A percentile compares a stretch with the other conserved stretches of the same genome.
Conservation (phyloP, 2,113 vertebrate genomes). For the Reinhardtius hippoglossoides region DNA sequence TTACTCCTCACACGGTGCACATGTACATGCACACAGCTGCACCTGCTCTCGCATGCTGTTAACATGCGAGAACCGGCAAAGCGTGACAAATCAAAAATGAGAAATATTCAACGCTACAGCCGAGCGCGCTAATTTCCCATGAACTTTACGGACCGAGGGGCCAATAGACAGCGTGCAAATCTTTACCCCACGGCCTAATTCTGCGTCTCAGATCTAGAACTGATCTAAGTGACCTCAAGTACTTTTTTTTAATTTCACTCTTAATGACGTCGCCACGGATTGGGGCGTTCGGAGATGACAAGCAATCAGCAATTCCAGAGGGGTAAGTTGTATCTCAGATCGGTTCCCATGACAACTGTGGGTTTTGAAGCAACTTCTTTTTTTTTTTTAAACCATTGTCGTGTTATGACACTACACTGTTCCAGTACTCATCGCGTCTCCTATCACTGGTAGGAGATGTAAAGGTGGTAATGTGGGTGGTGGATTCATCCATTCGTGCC, state of each 20-base stretch:
- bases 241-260: slow-evolving; percentile 6
- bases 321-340: slow-evolving; percentile 48
- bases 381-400: slow-evolving; percentile 21
- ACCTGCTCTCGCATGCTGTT: slow-evolving; percentile 28
- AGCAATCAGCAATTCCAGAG: slow-evolving; percentile 50
- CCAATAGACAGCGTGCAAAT: too few relatives aligned
- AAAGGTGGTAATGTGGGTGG: neutral
- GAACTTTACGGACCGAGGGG: too few relatives aligned
- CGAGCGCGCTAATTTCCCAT: too few relatives aligned
- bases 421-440: neutral
- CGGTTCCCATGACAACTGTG: slow-evolving; percentile 82
- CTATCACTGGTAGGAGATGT: neutral
- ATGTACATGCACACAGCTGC: slow-evolving; percentile 29
- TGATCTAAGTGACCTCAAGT: neutral
- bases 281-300: slow-evolving; percentile 46
- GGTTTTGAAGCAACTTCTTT: slow-evolving; percentile 66
- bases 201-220: too few relatives aligned
- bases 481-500: neutral
- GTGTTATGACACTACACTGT: slow-evolving; percentile 24
- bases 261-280: slow-evolving; percentile 34
- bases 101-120: too few relatives aligned
- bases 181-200: neutral
- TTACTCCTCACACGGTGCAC: slow-evolving; percentile 35
- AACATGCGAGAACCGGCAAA: neutral
- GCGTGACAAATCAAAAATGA: slow-evolving; percentile 43